phyloP scores from a whole-genome alignment of 2,888 invertebrate genomes.

The Aelia acuminata region DNA sequence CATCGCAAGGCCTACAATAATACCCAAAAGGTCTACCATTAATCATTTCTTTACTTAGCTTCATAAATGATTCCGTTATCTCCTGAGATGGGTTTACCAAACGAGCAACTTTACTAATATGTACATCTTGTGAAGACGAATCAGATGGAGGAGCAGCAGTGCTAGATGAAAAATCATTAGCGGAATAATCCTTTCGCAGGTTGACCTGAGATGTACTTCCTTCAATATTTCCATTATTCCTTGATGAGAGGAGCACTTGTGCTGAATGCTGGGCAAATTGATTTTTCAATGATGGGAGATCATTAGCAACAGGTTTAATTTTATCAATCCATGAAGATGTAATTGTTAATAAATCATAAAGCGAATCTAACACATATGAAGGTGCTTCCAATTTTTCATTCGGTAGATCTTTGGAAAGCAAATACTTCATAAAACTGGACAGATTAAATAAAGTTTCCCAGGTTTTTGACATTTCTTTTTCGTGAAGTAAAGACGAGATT shows the following conservation, averaged over 20 bases:
- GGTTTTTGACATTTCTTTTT: conserved; percentile 30
- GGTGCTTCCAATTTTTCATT: conserved; percentile 15
- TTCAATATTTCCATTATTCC: not conserved
- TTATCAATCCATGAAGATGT: conserved; percentile 30
- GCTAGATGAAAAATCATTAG: not conserved
- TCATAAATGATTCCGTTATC: not conserved
- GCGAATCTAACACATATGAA: conserved; percentile 45
- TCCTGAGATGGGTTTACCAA: not conserved
- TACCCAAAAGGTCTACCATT: conserved; percentile 5
- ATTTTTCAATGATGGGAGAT: not conserved
- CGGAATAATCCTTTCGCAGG: not conserved
- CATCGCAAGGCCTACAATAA: conserved; percentile 15
- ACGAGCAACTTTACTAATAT: not conserved
- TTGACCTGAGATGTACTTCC: not conserved
- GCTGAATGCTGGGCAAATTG: not conserved
- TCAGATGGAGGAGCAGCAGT: not conserved
- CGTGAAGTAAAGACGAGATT: not conserved
- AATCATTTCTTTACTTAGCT: conserved; percentile 43
- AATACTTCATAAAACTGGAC: conserved; percentile 46
- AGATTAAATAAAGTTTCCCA: conserved; percentile 57
- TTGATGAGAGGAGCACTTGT: not conserved
- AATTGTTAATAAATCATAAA: conserved; percentile 17
- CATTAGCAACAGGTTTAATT: not conserved
- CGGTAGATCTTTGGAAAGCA: conserved; percentile 21
- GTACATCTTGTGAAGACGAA: not conserved